Evolutionary conservation across 2,888 invertebrate species (phyloP), one percentile per base, ranked within the genome.

Genomic region (Loripinus fragilis): DNA sequence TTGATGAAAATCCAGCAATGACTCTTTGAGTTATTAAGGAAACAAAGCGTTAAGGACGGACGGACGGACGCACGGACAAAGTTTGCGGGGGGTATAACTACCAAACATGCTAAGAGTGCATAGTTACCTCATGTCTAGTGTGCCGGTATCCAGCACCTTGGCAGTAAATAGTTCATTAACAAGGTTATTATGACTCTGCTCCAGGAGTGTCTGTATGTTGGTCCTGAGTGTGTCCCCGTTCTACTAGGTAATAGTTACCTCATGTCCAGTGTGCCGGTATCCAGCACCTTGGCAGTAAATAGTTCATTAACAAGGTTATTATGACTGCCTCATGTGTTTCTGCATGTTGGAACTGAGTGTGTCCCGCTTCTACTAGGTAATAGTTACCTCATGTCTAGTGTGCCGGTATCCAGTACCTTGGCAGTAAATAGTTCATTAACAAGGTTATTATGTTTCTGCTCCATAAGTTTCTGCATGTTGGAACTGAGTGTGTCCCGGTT

Each of bases 201-300:
- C 89, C 89, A 91, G 88, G 75, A 89, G 83, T 70, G 83, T 88
- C 42, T 86, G 65, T 72, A 91, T 81, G 50, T 89, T 87, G 23
- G 81, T 65, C 33, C 90, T 88, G 50, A 92, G 76, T 3, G 86
- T 89, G 80, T 92, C 90, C 67, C 90, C 55, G 80, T 92, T 92
- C 83, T 90, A 91, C 78, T 90, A n/a, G n/a, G n/a, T n/a, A n/a
- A 15, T 8, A 23, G 7, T 33, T n/a, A 23, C 65, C 65, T 65
- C n/a, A 3, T 23, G 65, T 12, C 65, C 25, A 65, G 65, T 30
- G 65, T 65, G 28, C 28, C 25, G 65, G 8, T 65, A 20, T 65
- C 65, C 38, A 38, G 38, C 38, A 8, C 5, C 12, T 8, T 8
- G 12, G 38, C 38, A 38, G 38, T 38, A 38, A 38, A 38, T 38